Evolutionary conservation across 2,113 vertebrate species (phyloP), one percentile per base, ranked within the genome.

Genomic region (Corythaeola cristata): DNA sequence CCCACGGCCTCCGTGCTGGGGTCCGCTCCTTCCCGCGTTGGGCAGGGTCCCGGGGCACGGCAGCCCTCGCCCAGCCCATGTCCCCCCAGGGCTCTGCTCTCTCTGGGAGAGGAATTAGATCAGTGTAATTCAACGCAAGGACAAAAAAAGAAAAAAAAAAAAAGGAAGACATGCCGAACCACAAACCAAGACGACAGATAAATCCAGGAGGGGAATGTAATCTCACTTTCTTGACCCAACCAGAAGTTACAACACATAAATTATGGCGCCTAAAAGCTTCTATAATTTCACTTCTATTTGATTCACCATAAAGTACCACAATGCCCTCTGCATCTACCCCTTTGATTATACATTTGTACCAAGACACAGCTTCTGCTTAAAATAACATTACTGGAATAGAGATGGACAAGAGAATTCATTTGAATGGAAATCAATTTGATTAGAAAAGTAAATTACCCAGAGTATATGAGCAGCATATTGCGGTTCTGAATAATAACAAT

Each of bases 401-500:
- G 96, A 97, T 0, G 74, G 96, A 95, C 69, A 91, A 69, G 95
- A 87, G 97, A 85, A 88, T 93, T 96, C 96, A 47, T 75, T 35
- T 95, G 93, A 92, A 96, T 83, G 94, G 96, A 97, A 96, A 97
- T 96, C 97, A 77, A 96, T 98, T 85, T 90, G 97, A 97, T 98
- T 93, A 97, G 96, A 82, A 96, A 96, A 85, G 94, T 96, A 94
- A 93, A 90, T 96, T 91, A 86, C 92, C 49, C 19, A 1, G 49
- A 78, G 92, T 53, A 60, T 72, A 60, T 87, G 95, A 96, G 82
- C 93, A 76, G 47, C 44, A 86, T 88, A 83, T 96, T 80, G 86
- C 8, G 11, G 89, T 49, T 83, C 3, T 3, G 92, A 88, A 93
- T n/a, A 93, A 82, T 77, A 95, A 92, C 62, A 60, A 87, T 44